Percentiles rank a stretch among this genome's conserved stretches.
Evolutionary conservation across 2,888 invertebrate genomes (phyloP).

Genomic region (Sphinx pinastri): DNA sequence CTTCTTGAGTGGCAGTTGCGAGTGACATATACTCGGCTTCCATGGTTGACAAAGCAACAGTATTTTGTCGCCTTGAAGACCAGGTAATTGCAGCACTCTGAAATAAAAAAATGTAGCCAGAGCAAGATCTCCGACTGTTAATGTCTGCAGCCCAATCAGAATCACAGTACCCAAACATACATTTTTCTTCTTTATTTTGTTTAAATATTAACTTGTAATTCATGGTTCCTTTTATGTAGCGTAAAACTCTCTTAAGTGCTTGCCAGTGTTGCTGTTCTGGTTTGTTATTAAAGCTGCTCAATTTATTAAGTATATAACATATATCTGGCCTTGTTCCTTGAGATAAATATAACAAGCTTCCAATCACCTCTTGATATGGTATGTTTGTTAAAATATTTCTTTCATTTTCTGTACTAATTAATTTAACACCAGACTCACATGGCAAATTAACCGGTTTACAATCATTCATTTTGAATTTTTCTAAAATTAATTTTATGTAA

Average conservation of each 20-base stretch:
- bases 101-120: neutral
- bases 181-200: conserved; percentile 19
- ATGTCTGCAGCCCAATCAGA: conserved; percentile 40
- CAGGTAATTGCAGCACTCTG: conserved; percentile 42
- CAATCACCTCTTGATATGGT: conserved; percentile 34
- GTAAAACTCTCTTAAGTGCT: conserved; percentile 37
- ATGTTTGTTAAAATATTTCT: conserved; percentile 26
- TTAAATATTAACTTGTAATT: conserved; percentile 31
- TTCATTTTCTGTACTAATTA: conserved; percentile 28
- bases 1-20: too few relatives aligned
- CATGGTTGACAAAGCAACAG: too few relatives aligned
- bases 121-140: too few relatives aligned
- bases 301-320: too few relatives aligned
- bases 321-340: too few relatives aligned
- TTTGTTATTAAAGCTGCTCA: neutral
- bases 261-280: conserved; percentile 34
- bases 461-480: conserved; percentile 31
- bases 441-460: conserved; percentile 39
- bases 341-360: conserved; percentile 34
- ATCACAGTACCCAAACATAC: conserved; percentile 39
- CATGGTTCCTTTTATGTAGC: conserved; percentile 40
- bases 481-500: conserved; percentile 35
- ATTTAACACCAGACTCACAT: conserved; percentile 30
- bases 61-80: conserved; percentile 38
- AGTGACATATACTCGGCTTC: too few relatives aligned